Percentiles rank a stretch among this genome's conserved stretches.
These are phyloP conservation scores for Ephydatia muelleri DNA, from an alignment of 37 sponge, comb jelly and placozoan genomes.

Conservation along the genomic window DNA sequence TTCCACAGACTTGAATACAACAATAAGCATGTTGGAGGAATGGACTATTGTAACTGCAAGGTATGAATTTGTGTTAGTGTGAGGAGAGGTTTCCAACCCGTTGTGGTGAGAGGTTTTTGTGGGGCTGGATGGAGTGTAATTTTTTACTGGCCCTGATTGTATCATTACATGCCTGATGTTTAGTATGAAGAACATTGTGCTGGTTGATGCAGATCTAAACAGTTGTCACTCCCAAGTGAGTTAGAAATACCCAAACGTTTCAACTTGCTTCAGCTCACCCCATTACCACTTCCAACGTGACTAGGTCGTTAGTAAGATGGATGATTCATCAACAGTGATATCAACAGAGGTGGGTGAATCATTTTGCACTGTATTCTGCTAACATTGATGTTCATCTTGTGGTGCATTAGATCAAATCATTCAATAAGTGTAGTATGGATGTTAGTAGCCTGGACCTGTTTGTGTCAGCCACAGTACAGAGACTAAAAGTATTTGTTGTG, in stretches of 20 bases:
- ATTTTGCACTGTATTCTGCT: neutral
- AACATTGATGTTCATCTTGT: neutral
- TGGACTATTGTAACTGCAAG: neutral
- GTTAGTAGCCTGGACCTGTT: constrained; percentile 14
- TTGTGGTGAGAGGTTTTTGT: neutral
- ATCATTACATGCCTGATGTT: neutral
- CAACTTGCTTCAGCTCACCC: neutral
- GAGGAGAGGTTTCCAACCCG: no score
- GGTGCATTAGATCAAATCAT: neutral
- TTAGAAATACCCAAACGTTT: neutral
- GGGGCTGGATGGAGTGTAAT: neutral
- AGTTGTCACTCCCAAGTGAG: constrained; percentile 27
- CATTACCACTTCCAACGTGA: neutral
- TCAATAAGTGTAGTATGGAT: neutral
- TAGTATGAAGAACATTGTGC: constrained; percentile 14
- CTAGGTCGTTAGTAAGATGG: no score
- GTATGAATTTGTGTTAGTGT: no score
- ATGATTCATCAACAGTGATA: neutral
- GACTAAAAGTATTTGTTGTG: constrained; percentile 27
- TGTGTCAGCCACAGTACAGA: constrained; percentile 25
- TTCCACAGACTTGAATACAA: neutral
- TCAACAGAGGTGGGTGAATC: neutral
- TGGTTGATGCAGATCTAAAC: constrained; percentile 25
- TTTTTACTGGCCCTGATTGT: neutral
- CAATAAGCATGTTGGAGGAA: neutral